Percentiles rank a stretch among this genome's conserved stretches.
Conservation (phyloP, 2,113 vertebrate genomes). For the Myotis brandtii region DNA sequence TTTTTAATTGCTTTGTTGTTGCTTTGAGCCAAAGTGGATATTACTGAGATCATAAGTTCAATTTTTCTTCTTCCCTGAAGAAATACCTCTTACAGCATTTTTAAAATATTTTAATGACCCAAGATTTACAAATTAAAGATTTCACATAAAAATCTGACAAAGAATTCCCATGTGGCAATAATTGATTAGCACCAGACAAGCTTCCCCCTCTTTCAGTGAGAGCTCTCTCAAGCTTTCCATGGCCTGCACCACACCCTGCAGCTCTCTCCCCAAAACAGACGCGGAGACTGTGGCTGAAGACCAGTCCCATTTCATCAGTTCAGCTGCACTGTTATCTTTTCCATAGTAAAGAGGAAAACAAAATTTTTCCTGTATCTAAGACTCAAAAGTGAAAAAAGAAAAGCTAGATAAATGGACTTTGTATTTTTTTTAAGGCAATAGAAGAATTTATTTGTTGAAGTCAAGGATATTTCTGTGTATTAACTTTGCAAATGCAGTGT, state of each 20-base stretch:
- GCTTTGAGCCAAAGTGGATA: background rate
- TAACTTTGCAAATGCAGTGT: background rate
- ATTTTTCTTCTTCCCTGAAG: background rate
- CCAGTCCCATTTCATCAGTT: background rate
- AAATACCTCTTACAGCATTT: background rate
- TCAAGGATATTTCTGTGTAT: background rate
- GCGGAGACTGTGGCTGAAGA: background rate
- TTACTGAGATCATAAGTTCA: background rate
- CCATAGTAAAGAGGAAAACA: background rate
- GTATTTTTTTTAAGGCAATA: background rate
- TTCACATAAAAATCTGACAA: background rate
- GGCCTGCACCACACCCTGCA: accelerated
- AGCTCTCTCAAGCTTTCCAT: background rate
- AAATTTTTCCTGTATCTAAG: background rate
- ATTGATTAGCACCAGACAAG: background rate
- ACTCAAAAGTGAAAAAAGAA: background rate
- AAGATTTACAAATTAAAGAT: background rate
- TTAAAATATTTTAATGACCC: background rate
- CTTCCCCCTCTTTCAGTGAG: background rate
- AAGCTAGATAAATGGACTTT: background rate
- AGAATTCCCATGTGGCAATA: background rate
- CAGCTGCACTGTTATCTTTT: background rate
- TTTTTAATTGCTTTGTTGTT: background rate
- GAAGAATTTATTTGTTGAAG: background rate
- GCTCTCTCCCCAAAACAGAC: background rate